Conservation (phyloP, 1,140 invertebrate species). For the Scaptomyza montana region DNA sequence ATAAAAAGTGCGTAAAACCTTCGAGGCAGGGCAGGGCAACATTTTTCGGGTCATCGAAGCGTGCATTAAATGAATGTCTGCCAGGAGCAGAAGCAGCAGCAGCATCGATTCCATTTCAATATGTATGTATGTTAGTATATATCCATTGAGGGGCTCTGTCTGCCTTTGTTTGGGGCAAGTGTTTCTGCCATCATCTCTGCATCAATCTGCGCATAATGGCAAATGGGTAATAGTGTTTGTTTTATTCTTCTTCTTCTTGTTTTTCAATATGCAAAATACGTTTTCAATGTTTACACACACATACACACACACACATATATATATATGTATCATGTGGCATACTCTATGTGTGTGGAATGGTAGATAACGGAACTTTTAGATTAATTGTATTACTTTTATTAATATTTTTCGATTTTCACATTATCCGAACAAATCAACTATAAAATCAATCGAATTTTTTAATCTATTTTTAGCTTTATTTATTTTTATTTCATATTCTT, state of each 20-base stretch:
- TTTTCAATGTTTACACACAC: slow-evolving; percentile 11
- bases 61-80: slow-evolving; percentile 51
- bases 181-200: slow-evolving; percentile 11
- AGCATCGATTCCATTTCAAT: slow-evolving; percentile 14
- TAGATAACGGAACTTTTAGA: not conserved
- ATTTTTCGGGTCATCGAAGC: slow-evolving; percentile 68
- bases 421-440: too few species aligned
- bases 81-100: slow-evolving; percentile 8
- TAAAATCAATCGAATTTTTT: too few species aligned
- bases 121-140: slow-evolving; percentile 1
- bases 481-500: too few species aligned
- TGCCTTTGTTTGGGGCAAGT: slow-evolving; percentile 38
- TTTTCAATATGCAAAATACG: slow-evolving; percentile 58
- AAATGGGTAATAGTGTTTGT: slow-evolving; percentile 72
- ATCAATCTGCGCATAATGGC: slow-evolving; percentile 76
- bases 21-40: slow-evolving; percentile 19
- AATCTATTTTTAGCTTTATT: too few species aligned
- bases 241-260: slow-evolving; percentile 15
- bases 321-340: not conserved
- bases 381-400: not conserved
- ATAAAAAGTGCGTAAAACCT: slow-evolving; percentile 39
- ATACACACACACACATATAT: slow-evolving; percentile 20
- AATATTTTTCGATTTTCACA: too few species aligned
- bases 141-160: slow-evolving; percentile 1
- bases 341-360: slow-evolving; percentile 1